phyloP scores from a whole-genome alignment of 2,797 vertebrate species.

The Heterohyrax brucei region DNA sequence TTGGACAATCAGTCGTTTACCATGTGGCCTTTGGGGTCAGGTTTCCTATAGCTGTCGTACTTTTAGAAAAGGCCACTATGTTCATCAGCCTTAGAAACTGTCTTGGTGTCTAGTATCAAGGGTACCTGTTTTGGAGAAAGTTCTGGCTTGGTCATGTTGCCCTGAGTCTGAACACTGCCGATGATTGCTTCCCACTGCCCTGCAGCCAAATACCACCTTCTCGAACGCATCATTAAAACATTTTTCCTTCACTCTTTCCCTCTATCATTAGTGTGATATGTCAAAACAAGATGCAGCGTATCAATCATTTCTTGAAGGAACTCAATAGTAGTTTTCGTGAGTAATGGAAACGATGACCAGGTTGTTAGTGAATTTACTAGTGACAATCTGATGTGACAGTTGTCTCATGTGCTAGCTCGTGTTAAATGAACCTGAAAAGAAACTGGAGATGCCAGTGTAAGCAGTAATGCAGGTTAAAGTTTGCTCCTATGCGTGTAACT shows the following conservation, averaged over 20 bases:
- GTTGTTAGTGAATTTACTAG: constrained; percentile 43
- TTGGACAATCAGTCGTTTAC: background rate
- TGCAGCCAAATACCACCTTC: background rate
- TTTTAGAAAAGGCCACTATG: background rate
- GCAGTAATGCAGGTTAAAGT: background rate
- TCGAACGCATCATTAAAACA: background rate
- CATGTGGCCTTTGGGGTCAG: background rate
- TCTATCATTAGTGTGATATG: constrained; percentile 43
- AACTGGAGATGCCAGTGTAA: constrained; percentile 17
- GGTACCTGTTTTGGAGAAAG: background rate
- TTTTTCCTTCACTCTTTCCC: background rate
- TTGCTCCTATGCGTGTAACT: background rate
- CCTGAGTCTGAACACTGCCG: background rate
- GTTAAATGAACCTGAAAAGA: constrained; percentile 67
- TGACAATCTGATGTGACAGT: constrained; percentile 41
- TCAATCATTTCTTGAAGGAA: constrained; percentile 63
- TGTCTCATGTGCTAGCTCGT: constrained; percentile 29
- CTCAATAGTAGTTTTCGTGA: constrained; percentile 61
- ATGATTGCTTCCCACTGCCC: background rate
- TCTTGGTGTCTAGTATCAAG: background rate
- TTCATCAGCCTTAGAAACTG: background rate
- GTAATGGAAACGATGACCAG: constrained; percentile 70
- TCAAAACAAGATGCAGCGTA: constrained; percentile 52
- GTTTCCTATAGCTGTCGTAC: background rate
- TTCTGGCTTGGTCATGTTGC: background rate